Base-by-base conservation (phyloP, 2,113 vertebrate species). In the Paralichthys olivaceus region DNA sequence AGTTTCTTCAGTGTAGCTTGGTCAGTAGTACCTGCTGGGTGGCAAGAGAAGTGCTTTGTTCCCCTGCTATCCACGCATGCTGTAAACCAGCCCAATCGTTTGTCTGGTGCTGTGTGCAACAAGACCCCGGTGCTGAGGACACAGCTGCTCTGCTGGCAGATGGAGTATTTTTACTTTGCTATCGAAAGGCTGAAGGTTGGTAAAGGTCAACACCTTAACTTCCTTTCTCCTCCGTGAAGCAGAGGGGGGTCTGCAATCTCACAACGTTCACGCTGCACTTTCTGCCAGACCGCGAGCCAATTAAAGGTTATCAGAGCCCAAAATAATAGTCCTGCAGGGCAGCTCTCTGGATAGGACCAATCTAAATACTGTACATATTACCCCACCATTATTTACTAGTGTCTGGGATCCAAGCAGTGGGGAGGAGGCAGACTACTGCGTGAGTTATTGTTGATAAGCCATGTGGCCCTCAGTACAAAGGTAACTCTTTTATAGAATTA, bases 231-330 rank as follows among this genome's bases (percentile, higher is more conserved):
- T 68, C 58, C 69, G 72, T 43, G 82, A 82, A 83, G 74, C 85
- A 61, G 45, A 51, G 45, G 65, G 69, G 58, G 60, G 49, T 53
- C 49, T 53, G 49, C 20, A 5, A n/a, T 22, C 19, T 53, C 49
- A n/a, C 2, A 20, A 53, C 20, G 20, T 9, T 2, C 49, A 53
- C 20, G 49, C 49, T n/a, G 20, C 49, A 53, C 49, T 53, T 53
- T 77, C 55, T 69, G 71, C 78, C 56, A 87, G 75, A 90, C 87
- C 85, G 60, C 47, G 58, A 72, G 75, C 81, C 87, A 91, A 90
- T 92, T 93, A 93, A 91, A 86, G 86, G 91, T 91, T 90, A 93
- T 88, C 88, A 77, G 69, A 80, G 85, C 86, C 87, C 80, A 81
- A 19, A 49, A 49, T 19, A 49, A 49, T 19, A 20, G 15, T 19